Evolutionary conservation across 2,113 vertebrate species (phyloP), one percentile per base, ranked within the genome.

Genomic region (Petrocephalus microphthalmus): DNA sequence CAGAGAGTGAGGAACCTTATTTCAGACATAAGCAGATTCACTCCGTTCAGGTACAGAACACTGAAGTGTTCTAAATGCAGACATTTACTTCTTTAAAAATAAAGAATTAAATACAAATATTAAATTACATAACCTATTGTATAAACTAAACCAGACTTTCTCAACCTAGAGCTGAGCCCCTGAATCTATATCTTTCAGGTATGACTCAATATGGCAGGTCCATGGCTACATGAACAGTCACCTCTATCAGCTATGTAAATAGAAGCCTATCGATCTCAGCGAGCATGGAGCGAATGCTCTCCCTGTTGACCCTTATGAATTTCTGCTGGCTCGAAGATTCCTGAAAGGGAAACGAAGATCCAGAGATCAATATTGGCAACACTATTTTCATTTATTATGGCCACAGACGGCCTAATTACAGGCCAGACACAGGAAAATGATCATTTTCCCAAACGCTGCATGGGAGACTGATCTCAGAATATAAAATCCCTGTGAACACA

Each of bases 321-420:
- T 94, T 67, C 92, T 93, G 92, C 94, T 94, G 94, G 94, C 92
- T 95, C 91, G 93, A 91, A 95, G 93, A 90, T 89, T 94, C 91
- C 93, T 89, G 71, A 94, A 95, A 95, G 95, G 93, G 92, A 95
- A 93, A 92, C 92, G 90, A 95, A 95, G 93, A 94, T 93, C 90
- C 91, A 91, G 84, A 93, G 96, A 97, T 97, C 95, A 2, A 97
- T 97, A 95, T 84, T 93, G 94, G 95, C 94, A 94, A 96, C 93
- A 91, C 94, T 95, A 95, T 96, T 94, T 94, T 94, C 93, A 92
- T 93, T 93, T 92, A 91, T 94, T 94, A 95, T 92, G 95, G 95
- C 96, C 95, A 96, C 95, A 94, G 94, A 95, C 94, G 94, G 88
- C 86, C 49, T 95, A 96, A 97, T 96, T 95, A 95, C 95, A 94